Conservation (phyloP, 1,140 invertebrate genomes). For the Amyelois transitella region DNA sequence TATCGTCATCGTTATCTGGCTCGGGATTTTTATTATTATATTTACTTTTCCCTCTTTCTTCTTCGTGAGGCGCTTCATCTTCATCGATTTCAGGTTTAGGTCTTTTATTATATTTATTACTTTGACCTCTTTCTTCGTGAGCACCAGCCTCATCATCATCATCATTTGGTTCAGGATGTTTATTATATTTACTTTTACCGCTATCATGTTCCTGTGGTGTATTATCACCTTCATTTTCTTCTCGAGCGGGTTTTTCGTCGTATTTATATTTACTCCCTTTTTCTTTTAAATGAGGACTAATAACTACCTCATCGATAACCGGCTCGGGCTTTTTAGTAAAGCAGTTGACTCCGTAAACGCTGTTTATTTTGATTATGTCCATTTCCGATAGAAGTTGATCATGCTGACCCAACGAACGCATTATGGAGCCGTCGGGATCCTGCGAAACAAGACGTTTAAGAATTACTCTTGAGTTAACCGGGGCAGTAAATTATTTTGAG, state of each 20-base stretch:
- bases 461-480: background rate
- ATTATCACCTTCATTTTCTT: too few species aligned
- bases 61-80: background rate
- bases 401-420: constrained; percentile 51
- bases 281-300: too few species aligned
- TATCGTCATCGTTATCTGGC: background rate
- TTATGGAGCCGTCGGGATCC: constrained; percentile 52
- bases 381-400: constrained; percentile 36
- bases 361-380: constrained; percentile 56
- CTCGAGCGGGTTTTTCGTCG: too few species aligned
- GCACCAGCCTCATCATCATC: too few species aligned
- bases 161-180: too few species aligned
- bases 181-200: too few species aligned
- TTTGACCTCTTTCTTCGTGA: too few species aligned
- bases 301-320: background rate
- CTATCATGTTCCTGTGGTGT: too few species aligned
- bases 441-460: constrained; percentile 11
- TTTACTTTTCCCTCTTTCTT: background rate
- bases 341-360: constrained; percentile 46
- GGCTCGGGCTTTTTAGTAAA: constrained; percentile 14
- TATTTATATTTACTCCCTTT: too few species aligned
- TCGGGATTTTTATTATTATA: background rate
- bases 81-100: too few species aligned
- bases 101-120: too few species aligned
- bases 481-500: too few species aligned